Conservation (phyloP, 2,797 vertebrate species). For the Rhinatrema bivittatum region DNA sequence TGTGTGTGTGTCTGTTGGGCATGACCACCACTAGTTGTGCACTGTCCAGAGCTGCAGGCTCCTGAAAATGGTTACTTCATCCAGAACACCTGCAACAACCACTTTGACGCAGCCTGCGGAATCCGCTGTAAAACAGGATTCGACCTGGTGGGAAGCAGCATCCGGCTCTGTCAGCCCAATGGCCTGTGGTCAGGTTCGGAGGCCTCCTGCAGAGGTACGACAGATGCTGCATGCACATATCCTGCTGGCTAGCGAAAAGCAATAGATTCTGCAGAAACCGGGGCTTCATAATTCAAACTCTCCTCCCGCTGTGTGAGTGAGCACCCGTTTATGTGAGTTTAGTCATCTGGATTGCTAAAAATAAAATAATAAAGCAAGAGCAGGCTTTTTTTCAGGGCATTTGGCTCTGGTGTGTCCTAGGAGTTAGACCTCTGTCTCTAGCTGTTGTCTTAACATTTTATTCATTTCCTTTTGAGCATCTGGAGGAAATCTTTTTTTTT, state of each 20-base stretch:
- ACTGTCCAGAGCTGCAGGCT: conserved; percentile 72
- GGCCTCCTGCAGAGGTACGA: conserved; percentile 77
- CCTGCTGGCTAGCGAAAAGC: too few species aligned
- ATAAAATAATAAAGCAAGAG: too few species aligned
- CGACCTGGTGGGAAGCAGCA: conserved; percentile 80
- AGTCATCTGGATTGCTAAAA: too few species aligned
- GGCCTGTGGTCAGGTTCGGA: conserved; percentile 84
- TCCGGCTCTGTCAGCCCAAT: conserved; percentile 81
- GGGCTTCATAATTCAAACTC: too few species aligned
- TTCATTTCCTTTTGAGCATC: conserved; percentile 6
- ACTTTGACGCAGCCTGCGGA: conserved; percentile 88
- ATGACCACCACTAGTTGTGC: conserved; percentile 61
- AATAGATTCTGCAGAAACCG: too few species aligned
- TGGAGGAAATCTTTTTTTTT: background rate
- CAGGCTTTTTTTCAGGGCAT: background rate
- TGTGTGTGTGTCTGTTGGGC: too few species aligned
- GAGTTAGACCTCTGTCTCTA: background rate
- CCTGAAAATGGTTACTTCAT: conserved; percentile 89
- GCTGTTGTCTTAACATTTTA: background rate
- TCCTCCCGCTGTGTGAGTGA: too few species aligned
- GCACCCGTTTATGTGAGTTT: too few species aligned
- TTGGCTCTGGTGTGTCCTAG: background rate
- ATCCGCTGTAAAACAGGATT: conserved; percentile 81
- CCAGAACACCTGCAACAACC: conserved; percentile 87
- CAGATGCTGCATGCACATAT: background rate